phyloP scores from a whole-genome alignment of 1,140 invertebrate species.

The Penaeus vannamei region DNA sequence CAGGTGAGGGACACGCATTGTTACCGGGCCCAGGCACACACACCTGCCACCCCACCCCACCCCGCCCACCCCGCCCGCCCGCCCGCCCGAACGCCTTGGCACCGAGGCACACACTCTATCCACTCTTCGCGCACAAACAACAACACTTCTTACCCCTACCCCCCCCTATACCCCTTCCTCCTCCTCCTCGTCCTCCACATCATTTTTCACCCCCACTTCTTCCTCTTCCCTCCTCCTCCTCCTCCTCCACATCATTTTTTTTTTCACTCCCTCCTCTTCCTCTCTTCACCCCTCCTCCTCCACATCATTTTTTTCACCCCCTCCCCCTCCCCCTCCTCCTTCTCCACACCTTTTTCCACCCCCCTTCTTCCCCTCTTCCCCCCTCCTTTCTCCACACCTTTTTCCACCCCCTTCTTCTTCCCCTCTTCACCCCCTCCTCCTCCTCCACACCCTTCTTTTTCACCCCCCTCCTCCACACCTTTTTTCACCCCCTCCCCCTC shows the following conservation, averaged over 20 bases:
- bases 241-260: background rate
- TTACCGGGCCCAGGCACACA: background rate
- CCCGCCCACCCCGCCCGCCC: background rate
- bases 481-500: background rate
- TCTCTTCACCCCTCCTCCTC: background rate
- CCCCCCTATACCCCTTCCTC: background rate
- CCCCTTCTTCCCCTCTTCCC: background rate
- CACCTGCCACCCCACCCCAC: background rate
- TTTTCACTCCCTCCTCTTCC: background rate
- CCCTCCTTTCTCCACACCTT: background rate
- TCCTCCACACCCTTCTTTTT: background rate
- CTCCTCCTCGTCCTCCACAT: background rate
- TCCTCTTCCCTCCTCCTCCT: background rate
- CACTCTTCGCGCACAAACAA: background rate
- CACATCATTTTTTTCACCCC: background rate
- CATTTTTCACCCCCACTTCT: background rate
- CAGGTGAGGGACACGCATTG: conserved; percentile 53
- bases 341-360: background rate
- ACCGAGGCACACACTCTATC: background rate
- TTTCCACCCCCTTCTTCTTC: background rate
- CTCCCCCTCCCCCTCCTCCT: background rate
- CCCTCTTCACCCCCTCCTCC: background rate
- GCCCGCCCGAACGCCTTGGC: background rate
- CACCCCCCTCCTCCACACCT: background rate
- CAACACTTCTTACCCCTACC: background rate